A percentile compares a stretch with the other conserved stretches of the same genome.
Conservation (phyloP, 1,140 invertebrate genomes). For the Lasioglossum baleicum region DNA sequence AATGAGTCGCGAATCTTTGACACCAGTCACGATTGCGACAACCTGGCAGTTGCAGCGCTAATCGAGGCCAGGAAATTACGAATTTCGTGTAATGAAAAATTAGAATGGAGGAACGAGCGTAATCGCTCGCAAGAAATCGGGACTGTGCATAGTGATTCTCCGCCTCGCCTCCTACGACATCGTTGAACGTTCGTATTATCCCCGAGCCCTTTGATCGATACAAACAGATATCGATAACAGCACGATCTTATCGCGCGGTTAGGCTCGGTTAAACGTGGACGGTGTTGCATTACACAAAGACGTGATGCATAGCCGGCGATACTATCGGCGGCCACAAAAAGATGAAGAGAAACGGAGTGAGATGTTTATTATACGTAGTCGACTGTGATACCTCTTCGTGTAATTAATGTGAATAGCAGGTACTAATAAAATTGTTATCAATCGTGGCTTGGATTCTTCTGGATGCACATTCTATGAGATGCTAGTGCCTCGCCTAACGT, state of each 20-base stretch:
- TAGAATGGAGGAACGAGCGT: background rate
- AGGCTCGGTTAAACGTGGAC: conserved; percentile 58
- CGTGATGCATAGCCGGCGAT: conserved; percentile 57
- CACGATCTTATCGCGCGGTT: conserved; percentile 58
- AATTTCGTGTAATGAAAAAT: conserved; percentile 15
- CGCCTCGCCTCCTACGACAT: conserved; percentile 53
- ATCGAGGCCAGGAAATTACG: background rate
- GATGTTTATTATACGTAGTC: conserved; percentile 31
- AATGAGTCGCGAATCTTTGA: background rate
- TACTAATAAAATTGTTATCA: conserved; percentile 18
- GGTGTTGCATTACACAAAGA: conserved; percentile 63
- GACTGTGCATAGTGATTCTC: background rate
- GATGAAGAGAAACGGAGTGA: conserved; percentile 28
- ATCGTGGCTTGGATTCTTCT: background rate
- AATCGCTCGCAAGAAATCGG: conserved; percentile 5
- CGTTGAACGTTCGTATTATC: conserved; percentile 59
- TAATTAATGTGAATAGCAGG: conserved; percentile 14
- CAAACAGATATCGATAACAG: conserved; percentile 63
- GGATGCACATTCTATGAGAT: background rate
- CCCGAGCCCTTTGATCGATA: conserved; percentile 58
- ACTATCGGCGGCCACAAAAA: conserved; percentile 24
- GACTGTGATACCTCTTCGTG: background rate
- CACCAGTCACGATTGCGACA: too few relatives aligned
- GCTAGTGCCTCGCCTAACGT: background rate
- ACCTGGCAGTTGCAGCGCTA: background rate